Conservation (phyloP, 2,113 vertebrate genomes). For the Lophius piscatorius region DNA sequence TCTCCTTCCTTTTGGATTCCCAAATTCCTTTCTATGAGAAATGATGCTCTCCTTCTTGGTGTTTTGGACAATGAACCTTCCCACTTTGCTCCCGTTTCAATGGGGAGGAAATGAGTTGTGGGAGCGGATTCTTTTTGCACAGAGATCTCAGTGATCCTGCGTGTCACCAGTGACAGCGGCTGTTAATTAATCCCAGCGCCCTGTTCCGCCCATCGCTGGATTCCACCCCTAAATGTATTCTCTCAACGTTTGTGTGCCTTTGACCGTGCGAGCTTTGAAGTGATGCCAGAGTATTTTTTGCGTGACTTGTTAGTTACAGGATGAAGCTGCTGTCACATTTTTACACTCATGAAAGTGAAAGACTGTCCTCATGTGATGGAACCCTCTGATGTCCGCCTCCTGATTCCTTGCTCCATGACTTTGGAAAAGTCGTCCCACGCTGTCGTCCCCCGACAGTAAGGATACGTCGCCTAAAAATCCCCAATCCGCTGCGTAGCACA, state of each 20-base stretch:
- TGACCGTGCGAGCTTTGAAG: constrained; percentile 21
- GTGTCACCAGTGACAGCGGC: constrained; percentile 71
- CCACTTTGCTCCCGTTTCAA: constrained; percentile 49
- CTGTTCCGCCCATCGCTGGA: constrained; percentile 48
- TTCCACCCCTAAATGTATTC: constrained; percentile 55
- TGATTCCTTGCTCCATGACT: too few species aligned
- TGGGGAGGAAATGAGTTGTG: constrained; percentile 73
- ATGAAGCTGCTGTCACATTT: constrained; percentile 56
- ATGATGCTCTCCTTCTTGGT: constrained; percentile 51
- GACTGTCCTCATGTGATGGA: constrained; percentile 41
- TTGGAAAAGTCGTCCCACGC: too few species aligned
- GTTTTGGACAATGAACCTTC: constrained; percentile 55
- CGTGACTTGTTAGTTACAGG: constrained; percentile 35
- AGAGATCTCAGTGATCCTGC: constrained; percentile 71
- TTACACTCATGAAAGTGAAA: constrained; percentile 37
- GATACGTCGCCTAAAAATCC: too few species aligned
- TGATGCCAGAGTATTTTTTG: constrained; percentile 26
- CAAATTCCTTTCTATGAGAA: constrained; percentile 69
- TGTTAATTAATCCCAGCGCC: constrained; percentile 76
- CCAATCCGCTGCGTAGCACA: too few species aligned
- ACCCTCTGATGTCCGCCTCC: constrained; percentile 20
- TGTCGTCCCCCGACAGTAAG: too few species aligned
- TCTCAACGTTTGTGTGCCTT: constrained; percentile 29
- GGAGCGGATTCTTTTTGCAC: constrained; percentile 72
- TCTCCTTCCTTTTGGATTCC: constrained; percentile 29